Percentiles rank a stretch among this genome's conserved stretches.
Conservation (phyloP, 2,888 invertebrate genomes). For the Encarsia formosa region DNA sequence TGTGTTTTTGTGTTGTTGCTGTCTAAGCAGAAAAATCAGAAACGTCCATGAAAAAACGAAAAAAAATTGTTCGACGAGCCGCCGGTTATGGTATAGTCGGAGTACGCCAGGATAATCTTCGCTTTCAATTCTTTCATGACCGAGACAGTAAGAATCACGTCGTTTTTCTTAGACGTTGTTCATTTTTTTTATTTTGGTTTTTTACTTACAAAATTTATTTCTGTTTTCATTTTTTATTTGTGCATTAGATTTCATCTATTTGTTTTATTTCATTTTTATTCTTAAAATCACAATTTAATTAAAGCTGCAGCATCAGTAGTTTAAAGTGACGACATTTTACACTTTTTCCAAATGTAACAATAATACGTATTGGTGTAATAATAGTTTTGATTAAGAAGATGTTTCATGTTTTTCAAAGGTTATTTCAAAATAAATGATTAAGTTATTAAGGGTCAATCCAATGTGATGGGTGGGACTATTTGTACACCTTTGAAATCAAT, state of each 20-base stretch:
- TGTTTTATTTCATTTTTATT: no score
- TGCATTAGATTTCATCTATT: constrained; percentile 13
- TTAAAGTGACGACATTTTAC: constrained; percentile 10
- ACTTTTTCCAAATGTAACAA: no score
- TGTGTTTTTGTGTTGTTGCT: constrained; percentile 29
- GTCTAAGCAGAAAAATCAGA: constrained; percentile 40
- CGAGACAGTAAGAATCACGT: constrained; percentile 46
- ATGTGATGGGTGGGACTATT: no score
- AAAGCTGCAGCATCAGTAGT: constrained; percentile 16
- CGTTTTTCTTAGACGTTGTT: constrained; percentile 10
- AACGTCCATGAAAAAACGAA: constrained; percentile 42
- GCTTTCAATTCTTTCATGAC: constrained; percentile 50
- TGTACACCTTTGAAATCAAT: no score
- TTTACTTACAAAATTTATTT: constrained; percentile 15
- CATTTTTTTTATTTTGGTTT: constrained; percentile 5
- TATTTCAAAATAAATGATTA: no score
- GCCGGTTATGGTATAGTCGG: constrained; percentile 51
- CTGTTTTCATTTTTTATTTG: neutral
- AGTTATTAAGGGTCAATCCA: no score
- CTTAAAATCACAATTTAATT: no score
- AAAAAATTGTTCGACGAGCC: constrained; percentile 48
- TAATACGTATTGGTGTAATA: no score
- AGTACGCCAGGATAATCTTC: constrained; percentile 49
- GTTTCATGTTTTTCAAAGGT: no score
- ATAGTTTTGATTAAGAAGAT: no score